Base-by-base conservation (phyloP, 1,140 invertebrate genomes). In the Physella acuta region DNA sequence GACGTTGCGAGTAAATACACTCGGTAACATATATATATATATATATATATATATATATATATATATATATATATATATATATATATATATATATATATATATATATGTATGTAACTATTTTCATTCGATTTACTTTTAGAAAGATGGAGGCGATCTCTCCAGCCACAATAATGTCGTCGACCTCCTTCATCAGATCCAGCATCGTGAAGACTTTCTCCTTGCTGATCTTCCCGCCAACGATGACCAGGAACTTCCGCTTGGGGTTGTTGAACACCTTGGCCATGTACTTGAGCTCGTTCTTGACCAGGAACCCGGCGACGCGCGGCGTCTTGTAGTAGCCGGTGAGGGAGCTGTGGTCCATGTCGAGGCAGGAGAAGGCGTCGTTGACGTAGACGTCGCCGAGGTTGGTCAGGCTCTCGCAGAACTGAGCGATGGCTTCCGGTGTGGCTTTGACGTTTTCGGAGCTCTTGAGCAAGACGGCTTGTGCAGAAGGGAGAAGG, bases 211-310 rank as follows among this genome's bases (percentile, higher is more conserved):
- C 4, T 33, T 62, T 62, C 36, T 62, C 60, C 24, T 44, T 62
- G 24, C 17, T 37, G 26, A 2, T 24, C n/a, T 1, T 14, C 1
- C 60, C 60, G 28, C 60, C 60, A 3, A 62, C 20, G 28, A 62
- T 62, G 1, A 62, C 33, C 8, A 62, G 60, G 2, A 62, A 3
- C n/a, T 24, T 39, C 14, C 60, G 28, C 36, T 39, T 2, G 1
- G 37, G 36, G 28, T 17, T 26, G 39, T 62, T 62, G 60, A 34
- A 62, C 3, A 49, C 34, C 24, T 28, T 49, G 39, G 36, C 30
- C 60, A 62, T 44, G 37, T 62, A 62, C 30, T 53, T 52, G 5
- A 65, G 63, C 31, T 65, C 63, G 31, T 65, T 65, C 63, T 65
- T 65, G 39, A 65, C 44, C n/a, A 65, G 63, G 63, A 65, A 65